These are phyloP conservation scores for Ctenopoma multispine DNA, from an alignment of 2,797 vertebrate species.

Conservation along the genomic window DNA sequence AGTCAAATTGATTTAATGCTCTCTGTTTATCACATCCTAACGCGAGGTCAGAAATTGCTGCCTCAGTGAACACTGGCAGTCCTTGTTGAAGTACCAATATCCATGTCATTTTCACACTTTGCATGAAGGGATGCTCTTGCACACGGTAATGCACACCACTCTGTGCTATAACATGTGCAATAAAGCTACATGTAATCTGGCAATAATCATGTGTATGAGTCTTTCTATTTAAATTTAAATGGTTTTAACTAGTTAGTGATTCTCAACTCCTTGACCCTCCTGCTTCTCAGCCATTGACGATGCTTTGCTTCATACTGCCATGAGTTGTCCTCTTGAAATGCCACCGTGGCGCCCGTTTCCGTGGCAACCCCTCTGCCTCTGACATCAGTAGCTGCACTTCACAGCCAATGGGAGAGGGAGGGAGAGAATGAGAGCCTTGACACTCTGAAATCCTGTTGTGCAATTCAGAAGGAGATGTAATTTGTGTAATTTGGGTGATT, in stretches of 20 bases:
- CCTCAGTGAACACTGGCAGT: too few species aligned
- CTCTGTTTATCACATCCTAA: neutral
- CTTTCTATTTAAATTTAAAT: neutral
- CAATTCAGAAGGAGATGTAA: constrained; percentile 67
- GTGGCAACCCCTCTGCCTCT: constrained; percentile 82
- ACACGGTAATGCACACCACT: too few species aligned
- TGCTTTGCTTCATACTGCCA: constrained; percentile 56
- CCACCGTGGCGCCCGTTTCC: constrained; percentile 79
- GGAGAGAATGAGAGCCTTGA: constrained; percentile 63
- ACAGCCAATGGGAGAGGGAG: constrained; percentile 69
- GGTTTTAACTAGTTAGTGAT: neutral
- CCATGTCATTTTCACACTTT: too few species aligned
- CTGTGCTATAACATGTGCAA: too few species aligned
- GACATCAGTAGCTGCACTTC: constrained; percentile 78
- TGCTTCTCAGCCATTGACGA: constrained; percentile 20
- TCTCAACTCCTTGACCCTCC: constrained; percentile 42
- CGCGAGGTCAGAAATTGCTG: too few species aligned
- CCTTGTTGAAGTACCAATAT: too few species aligned
- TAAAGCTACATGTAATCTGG: too few species aligned
- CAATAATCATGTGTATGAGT: too few species aligned
- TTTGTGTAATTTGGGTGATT: constrained; percentile 68
- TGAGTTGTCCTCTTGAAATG: constrained; percentile 75
- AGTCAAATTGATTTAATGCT: neutral
- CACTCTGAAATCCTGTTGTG: constrained; percentile 70
- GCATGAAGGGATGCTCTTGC: too few species aligned